Evolutionary conservation across 1,140 invertebrate genomes (phyloP).

Genomic region (Stenopsyche tienmushanensis): DNA sequence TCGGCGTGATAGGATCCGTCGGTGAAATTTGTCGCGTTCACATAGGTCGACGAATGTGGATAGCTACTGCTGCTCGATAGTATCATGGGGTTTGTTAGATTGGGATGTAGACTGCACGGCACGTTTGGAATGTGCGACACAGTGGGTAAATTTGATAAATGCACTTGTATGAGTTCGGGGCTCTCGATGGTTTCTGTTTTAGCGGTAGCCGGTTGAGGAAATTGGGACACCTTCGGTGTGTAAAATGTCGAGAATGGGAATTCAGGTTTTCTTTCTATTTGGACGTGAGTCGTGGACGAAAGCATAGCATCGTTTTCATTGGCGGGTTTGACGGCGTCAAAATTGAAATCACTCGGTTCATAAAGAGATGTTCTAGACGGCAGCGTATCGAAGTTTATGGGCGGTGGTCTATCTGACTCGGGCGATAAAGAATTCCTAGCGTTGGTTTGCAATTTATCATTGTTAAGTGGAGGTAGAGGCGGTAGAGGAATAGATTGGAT

Average conservation of each 20-base stretch:
- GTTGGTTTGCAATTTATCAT: conserved; percentile 46
- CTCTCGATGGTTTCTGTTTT: not conserved
- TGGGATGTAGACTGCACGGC: conserved; percentile 36
- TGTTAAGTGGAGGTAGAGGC: not conserved
- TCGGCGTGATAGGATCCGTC: conserved; percentile 5
- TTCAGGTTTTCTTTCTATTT: too few relatives aligned
- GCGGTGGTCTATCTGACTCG: too few relatives aligned
- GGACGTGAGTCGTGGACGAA: too few relatives aligned
- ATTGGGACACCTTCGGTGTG: too few relatives aligned
- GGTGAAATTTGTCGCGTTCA: conserved; percentile 1
- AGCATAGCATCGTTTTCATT: too few relatives aligned
- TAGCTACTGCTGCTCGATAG: too few relatives aligned
- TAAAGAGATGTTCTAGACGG: conserved; percentile 42
- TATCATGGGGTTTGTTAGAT: conserved; percentile 24
- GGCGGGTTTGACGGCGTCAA: conserved; percentile 42
- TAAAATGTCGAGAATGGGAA: too few relatives aligned
- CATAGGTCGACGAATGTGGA: not conserved
- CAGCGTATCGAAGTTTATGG: conserved; percentile 49
- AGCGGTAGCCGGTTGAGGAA: too few relatives aligned
- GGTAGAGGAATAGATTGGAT: conserved; percentile 27
- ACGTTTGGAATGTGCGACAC: conserved; percentile 51
- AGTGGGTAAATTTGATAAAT: conserved; percentile 50
- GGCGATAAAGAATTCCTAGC: too few relatives aligned
- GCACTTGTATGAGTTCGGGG: conserved; percentile 52
- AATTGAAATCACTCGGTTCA: not conserved